Conservation (phyloP, 2,888 invertebrate genomes). For the Syrista parreyssii region DNA sequence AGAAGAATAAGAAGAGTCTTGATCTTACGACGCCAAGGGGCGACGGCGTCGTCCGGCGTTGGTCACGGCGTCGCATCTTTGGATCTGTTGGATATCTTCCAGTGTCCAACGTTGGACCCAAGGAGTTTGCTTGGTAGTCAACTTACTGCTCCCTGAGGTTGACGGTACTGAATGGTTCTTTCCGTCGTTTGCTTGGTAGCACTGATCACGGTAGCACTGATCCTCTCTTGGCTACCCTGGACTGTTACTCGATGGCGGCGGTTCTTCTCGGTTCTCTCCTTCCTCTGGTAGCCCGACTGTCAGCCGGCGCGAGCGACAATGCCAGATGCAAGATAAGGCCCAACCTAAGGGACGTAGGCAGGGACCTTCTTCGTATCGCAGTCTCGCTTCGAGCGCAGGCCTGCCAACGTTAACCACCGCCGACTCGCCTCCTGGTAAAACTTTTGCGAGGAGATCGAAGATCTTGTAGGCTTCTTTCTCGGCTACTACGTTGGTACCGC, state of each 20-base stretch:
- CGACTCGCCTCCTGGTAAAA: neutral
- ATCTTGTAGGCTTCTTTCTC: neutral
- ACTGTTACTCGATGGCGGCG: neutral
- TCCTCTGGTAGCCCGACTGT: slow-evolving; percentile 41
- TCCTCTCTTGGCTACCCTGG: no score
- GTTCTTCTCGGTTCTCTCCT: slow-evolving; percentile 1
- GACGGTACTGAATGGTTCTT: no score
- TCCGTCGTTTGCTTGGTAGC: no score
- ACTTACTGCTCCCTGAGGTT: neutral
- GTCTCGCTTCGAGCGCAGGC: slow-evolving; percentile 5
- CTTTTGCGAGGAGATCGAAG: slow-evolving; percentile 2
- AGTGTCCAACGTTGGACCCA: neutral
- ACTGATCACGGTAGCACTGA: no score
- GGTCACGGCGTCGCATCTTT: slow-evolving; percentile 9
- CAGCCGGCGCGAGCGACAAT: slow-evolving; percentile 64
- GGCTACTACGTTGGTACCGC: no score
- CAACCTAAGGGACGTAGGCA: neutral
- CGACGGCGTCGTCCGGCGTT: slow-evolving; percentile 12
- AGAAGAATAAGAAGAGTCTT: slow-evolving; percentile 10
- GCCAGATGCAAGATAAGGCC: slow-evolving; percentile 61
- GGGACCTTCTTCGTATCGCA: neutral
- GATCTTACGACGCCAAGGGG: slow-evolving; percentile 1
- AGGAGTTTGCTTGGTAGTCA: neutral
- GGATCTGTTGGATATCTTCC: slow-evolving; percentile 8
- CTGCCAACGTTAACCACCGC: slow-evolving; percentile 2